These are phyloP conservation scores for Platorchestia sp. DNA, from an alignment of 1,140 invertebrate species.

Conservation along the genomic window DNA sequence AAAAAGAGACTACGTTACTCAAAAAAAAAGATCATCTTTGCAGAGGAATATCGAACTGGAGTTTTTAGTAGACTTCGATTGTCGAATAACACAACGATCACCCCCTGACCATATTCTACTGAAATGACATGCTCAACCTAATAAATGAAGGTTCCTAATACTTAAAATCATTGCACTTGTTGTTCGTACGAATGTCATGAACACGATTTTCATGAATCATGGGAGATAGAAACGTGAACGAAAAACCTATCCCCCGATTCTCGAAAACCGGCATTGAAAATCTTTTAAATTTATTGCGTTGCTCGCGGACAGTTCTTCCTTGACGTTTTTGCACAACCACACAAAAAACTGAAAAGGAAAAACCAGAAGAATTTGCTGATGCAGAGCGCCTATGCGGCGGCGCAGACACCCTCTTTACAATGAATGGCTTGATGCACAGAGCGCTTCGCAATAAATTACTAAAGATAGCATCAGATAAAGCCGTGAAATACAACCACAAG, in stretches of 20 bases:
- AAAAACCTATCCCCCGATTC: neutral
- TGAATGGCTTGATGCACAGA: conserved; percentile 47
- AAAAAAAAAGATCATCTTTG: too few species aligned
- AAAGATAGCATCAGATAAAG: conserved; percentile 54
- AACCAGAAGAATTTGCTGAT: neutral
- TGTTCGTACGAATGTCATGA: too few species aligned
- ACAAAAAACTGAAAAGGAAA: neutral
- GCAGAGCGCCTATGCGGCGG: neutral
- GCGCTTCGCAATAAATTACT: conserved; percentile 22
- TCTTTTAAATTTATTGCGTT: neutral
- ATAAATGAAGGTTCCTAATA: too few species aligned
- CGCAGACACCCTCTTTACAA: conserved; percentile 33
- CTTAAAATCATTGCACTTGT: too few species aligned
- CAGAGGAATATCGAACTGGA: too few species aligned
- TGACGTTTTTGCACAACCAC: neutral
- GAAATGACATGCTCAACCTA: too few species aligned
- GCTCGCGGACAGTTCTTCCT: neutral
- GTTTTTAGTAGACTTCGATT: too few species aligned
- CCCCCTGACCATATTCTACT: too few species aligned
- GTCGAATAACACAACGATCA: too few species aligned
- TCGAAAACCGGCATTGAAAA: neutral
- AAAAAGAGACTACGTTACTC: too few species aligned
- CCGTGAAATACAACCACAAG: conserved; percentile 49
- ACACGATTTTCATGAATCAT: too few species aligned
- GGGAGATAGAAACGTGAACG: too few species aligned